These are phyloP conservation scores for Amazona vittata DNA, from an alignment of 2,113 vertebrate genomes.

Conservation along the genomic window DNA sequence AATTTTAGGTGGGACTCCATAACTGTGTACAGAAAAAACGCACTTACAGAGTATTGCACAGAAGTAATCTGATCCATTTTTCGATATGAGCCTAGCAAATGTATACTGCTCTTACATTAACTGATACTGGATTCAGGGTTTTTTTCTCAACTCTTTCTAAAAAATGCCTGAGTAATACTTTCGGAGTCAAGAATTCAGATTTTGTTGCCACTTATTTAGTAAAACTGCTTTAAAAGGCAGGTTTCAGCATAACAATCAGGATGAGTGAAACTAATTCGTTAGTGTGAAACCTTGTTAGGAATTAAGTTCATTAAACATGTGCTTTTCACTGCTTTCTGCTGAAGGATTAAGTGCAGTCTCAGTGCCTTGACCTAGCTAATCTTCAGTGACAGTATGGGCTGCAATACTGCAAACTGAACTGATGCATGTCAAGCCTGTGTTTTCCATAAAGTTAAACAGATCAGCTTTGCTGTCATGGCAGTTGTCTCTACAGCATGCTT, in stretches of 20 bases:
- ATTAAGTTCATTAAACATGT: neutral
- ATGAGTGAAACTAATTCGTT: neutral
- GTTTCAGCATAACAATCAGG: neutral
- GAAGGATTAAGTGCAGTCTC: neutral
- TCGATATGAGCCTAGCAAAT: neutral
- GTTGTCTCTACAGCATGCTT: neutral
- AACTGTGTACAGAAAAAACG: neutral
- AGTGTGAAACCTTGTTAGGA: neutral
- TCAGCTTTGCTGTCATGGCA: neutral
- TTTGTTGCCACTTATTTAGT: neutral
- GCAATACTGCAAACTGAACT: rapidly evolving
- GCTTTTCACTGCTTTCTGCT: neutral
- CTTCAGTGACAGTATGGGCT: neutral
- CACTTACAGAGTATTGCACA: neutral
- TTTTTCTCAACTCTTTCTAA: neutral
- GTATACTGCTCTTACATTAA: neutral
- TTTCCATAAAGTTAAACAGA: neutral
- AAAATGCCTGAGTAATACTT: neutral
- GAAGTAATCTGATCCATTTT: neutral
- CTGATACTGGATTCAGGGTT: rapidly evolving
- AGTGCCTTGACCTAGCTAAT: neutral
- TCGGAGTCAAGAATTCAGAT: neutral
- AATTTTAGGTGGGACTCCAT: neutral
- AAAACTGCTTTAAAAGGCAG: neutral
- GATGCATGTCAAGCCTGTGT: neutral